Evolutionary conservation across 2,888 invertebrate species (phyloP).

Genomic region (Melanostoma mellinum): DNA sequence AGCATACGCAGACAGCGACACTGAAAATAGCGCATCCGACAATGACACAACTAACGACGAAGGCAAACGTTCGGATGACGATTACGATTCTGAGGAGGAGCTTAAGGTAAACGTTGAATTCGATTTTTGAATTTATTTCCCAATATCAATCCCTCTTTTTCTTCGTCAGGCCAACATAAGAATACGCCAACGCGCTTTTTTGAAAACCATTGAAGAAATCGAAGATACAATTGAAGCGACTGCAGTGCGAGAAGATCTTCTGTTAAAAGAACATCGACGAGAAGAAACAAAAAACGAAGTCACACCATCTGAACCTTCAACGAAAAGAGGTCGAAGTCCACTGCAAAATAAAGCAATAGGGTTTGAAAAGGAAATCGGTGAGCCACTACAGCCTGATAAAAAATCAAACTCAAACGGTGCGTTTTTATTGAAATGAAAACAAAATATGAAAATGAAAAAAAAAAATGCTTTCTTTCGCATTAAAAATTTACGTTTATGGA

Average conservation of each 20-base stretch:
- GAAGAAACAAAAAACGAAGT: constrained; percentile 50
- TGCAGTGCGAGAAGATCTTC: constrained; percentile 82
- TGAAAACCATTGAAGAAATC: constrained; percentile 89
- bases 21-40: constrained; percentile 84
- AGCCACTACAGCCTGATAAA: constrained; percentile 78
- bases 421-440: constrained; percentile 72
- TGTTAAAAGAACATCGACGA: constrained; percentile 50
- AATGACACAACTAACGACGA: constrained; percentile 76
- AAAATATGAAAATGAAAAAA: constrained; percentile 37
- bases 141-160: neutral
- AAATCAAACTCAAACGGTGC: constrained; percentile 80
- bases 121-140: neutral
- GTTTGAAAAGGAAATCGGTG: constrained; percentile 78
- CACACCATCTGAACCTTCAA: neutral
- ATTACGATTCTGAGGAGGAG: constrained; percentile 87
- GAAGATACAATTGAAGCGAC: constrained; percentile 87
- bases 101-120: constrained; percentile 84
- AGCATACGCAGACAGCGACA: constrained; percentile 89
- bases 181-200: constrained; percentile 87
- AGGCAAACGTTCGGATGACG: constrained; percentile 83
- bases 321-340: constrained; percentile 24
- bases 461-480: constrained; percentile 54
- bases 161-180: constrained; percentile 84
- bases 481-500: constrained; percentile 44
- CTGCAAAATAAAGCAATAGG: constrained; percentile 70